Evolutionary conservation across 1,140 invertebrate species (phyloP), one percentile per base, ranked within the genome.

Genomic region (Saccostrea echinata): DNA sequence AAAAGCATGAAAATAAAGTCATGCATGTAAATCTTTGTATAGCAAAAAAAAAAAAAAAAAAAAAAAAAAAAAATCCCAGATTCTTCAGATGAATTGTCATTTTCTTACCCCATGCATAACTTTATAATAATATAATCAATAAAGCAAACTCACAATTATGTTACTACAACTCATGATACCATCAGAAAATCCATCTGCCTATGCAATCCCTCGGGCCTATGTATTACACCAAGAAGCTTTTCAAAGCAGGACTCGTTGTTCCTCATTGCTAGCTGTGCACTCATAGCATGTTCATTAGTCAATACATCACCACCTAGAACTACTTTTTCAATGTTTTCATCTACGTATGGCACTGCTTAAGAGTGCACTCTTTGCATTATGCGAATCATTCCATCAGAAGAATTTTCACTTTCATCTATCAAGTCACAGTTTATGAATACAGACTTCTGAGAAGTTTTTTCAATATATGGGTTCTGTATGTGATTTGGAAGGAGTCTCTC

Each of bases 281-380:
- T 27, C 51, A 85, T 85, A 27, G 86, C 88, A 33, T 83, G 13
- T 57, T 85, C 68, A 87, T 87, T 89, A 0, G 84, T 87, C 18
- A 89, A 33, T 30, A 87, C 88, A 71, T 87, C 88, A 27, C 88
- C 84, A 27, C 87, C 85, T 61, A 89, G 86, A 2, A 86, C 88
- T 51, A 86, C 81, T 64, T 87, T 89, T 61, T 89, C 27, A 27
- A 30, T 76, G 18, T 86, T 30, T 82, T 43, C 21, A 3, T 85
- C 8, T 27, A 51, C 52, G 24, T 86, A 84, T 64, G 83, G 68
- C 33, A 89, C 76, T 8, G 76, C 71, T 82, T 21, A 27, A 52
- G 51, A 82, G 80, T 89, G 84, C 3, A 89, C 86, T 18, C 83
- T 85, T 33, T 89, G 30, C 21, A 86, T 52, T 51, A 89, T 89